Evolutionary conservation across 2,797 vertebrate species (phyloP).

Genomic region (Enteromius thamalakanensis): DNA sequence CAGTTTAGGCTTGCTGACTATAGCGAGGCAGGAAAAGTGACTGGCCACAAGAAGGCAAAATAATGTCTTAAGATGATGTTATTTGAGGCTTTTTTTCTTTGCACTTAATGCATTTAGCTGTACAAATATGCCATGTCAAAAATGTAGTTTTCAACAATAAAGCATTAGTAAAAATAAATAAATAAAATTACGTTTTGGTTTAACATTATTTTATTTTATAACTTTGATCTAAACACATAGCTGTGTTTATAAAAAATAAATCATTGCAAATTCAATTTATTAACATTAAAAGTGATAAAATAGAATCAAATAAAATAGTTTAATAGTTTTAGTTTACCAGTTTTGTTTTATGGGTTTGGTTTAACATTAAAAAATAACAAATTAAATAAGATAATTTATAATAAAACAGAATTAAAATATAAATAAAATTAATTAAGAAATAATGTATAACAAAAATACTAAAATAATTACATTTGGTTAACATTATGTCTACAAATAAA

Average conservation of each 20-base stretch:
- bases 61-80: not conserved
- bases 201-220: too few relatives aligned
- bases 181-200: not conserved
- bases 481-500: not conserved
- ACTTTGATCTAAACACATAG: too few relatives aligned
- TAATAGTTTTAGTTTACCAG: not conserved
- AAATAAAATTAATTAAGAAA: not conserved
- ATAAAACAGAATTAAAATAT: not conserved
- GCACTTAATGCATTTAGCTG: not conserved
- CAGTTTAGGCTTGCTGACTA: slow-evolving; percentile 12
- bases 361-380: not conserved
- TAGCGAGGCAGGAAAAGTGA: slow-evolving; percentile 1
- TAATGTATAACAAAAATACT: not conserved
- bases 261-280: too few relatives aligned
- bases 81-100: not conserved
- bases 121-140: not conserved
- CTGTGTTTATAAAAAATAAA: too few relatives aligned
- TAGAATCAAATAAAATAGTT: not conserved
- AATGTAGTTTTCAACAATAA: not conserved
- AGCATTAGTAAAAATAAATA: not conserved
- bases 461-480: not conserved
- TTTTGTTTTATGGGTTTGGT: not conserved
- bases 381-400: not conserved
- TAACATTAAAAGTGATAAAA: too few relatives aligned
- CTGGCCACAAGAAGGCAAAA: not conserved